Evolutionary conservation across 1,140 invertebrate genomes (phyloP).

Genomic region (Lamellibrachia luymesi): DNA sequence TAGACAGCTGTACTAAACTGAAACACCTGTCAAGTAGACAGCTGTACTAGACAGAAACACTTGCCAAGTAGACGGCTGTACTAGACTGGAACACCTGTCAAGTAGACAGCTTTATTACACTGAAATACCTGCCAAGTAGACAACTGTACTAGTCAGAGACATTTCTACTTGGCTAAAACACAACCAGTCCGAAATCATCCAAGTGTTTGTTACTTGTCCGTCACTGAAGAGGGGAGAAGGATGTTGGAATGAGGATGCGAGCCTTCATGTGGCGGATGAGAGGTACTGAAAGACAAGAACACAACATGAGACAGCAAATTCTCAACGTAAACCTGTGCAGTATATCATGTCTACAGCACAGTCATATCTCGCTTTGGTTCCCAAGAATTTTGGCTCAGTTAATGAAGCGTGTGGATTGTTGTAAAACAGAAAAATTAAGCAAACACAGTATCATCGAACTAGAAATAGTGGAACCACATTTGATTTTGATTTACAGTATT

Average conservation of each 20-base stretch:
- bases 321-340: too few relatives aligned
- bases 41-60: background rate
- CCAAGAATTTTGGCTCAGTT: too few relatives aligned
- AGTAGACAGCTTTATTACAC: background rate
- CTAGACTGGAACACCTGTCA: background rate
- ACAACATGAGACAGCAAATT: background rate
- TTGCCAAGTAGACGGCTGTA: background rate
- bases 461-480: too few relatives aligned
- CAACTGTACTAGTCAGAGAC: background rate
- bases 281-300: constrained; percentile 67
- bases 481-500: too few relatives aligned
- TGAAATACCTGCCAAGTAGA: background rate
- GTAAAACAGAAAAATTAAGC: too few relatives aligned
- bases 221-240: constrained; percentile 87
- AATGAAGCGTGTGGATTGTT: too few relatives aligned
- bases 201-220: background rate
- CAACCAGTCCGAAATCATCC: background rate
- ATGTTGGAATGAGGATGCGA: constrained; percentile 83
- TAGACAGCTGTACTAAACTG: background rate
- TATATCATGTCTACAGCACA: too few relatives aligned
- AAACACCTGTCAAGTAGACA: background rate
- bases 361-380: too few relatives aligned
- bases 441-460: too few relatives aligned
- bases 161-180: background rate
- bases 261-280: constrained; percentile 94